A percentile compares a stretch with the other conserved stretches of the same genome.
Conservation (phyloP, 2,797 vertebrate genomes). For the Gymnocypris eckloni region DNA sequence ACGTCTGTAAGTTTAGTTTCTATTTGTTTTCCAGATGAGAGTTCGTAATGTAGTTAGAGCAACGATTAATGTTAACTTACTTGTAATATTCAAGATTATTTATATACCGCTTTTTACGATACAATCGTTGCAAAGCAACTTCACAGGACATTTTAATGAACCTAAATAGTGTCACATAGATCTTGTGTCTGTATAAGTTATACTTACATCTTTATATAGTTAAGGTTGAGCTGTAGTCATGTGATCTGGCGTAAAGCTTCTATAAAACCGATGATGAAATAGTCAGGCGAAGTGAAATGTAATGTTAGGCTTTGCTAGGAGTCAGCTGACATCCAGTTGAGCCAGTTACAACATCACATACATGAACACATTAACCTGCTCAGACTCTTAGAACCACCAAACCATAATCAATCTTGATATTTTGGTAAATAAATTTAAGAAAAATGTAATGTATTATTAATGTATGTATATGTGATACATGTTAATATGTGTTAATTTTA, state of each 20-base stretch:
- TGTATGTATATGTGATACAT: no score
- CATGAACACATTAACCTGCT: not conserved
- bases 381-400: not conserved
- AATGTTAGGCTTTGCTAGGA: not conserved
- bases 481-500: not conserved
- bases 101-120: no score
- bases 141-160: not conserved
- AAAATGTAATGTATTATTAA: not conserved
- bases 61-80: no score
- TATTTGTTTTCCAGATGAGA: not conserved
- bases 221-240: not conserved
- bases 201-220: not conserved
- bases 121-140: no score
- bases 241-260: not conserved
- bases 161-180: not conserved
- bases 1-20: not conserved
- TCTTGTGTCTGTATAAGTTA: not conserved
- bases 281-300: not conserved
- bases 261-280: not conserved
- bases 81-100: no score
- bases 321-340: slow-evolving; percentile 31
- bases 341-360: not conserved
- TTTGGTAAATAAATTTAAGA: no score
- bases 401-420: not conserved
- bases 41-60: not conserved